A percentile compares a stretch with the other conserved stretches of the same genome.
Conservation (phyloP, 2,113 vertebrate species). For the Ardeotis arabs region DNA sequence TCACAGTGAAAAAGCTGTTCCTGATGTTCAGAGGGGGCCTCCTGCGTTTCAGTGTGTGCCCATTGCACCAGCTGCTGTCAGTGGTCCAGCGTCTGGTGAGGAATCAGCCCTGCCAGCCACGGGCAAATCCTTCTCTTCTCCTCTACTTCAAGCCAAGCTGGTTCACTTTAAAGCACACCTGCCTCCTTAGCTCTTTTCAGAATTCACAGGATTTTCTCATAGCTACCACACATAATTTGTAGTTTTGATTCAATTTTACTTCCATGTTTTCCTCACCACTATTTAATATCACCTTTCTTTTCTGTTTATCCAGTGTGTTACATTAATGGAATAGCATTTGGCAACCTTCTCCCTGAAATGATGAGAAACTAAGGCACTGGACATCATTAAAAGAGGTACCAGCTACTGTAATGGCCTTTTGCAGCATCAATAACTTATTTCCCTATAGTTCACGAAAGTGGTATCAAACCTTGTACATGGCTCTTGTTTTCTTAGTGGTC, state of each 20-base stretch:
- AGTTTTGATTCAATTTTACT: background rate
- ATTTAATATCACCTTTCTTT: background rate
- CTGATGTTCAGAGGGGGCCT: background rate
- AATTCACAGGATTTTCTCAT: background rate
- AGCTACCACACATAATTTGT: background rate
- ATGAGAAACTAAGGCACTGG: background rate
- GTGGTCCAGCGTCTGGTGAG: background rate
- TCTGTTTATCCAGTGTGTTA: background rate
- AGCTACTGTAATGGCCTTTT: background rate
- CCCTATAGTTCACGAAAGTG: background rate
- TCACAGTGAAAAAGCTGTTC: background rate
- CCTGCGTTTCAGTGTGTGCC: background rate
- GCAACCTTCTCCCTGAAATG: background rate
- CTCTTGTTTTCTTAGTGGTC: background rate
- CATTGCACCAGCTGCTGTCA: background rate
- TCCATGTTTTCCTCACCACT: background rate
- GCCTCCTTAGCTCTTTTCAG: background rate
- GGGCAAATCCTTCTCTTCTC: background rate
- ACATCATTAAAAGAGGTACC: background rate
- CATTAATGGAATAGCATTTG: background rate
- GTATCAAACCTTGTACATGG: background rate
- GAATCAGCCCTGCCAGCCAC: background rate
- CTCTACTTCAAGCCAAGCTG: background rate
- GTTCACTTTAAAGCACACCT: background rate
- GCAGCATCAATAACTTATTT: background rate